Evolutionary conservation across 1,140 invertebrate genomes (phyloP).

Genomic region (Zaprionus tsacasi): DNA sequence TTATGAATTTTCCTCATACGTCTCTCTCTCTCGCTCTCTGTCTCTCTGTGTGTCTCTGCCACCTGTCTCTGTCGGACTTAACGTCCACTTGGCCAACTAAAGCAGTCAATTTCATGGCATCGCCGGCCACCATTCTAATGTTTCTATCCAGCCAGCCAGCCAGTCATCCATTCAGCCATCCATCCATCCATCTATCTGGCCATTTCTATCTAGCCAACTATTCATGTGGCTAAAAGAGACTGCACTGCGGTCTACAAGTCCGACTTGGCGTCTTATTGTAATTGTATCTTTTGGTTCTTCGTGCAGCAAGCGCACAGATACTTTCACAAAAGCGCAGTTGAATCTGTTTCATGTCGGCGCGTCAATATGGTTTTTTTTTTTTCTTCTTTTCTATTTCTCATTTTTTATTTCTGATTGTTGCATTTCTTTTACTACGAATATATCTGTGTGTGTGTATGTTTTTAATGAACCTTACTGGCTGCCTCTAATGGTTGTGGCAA

Average conservation of each 20-base stretch:
- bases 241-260: constrained; percentile 42
- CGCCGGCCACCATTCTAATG: constrained; percentile 63
- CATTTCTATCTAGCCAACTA: constrained; percentile 24
- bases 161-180: constrained; percentile 7
- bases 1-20: constrained; percentile 57
- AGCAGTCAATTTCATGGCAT: constrained; percentile 74
- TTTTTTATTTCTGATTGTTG: constrained; percentile 31
- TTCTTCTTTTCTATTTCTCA: constrained; percentile 16
- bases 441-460: background rate
- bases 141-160: constrained; percentile 41
- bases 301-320: constrained; percentile 45
- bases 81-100: constrained; percentile 65
- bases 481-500: constrained; percentile 21
- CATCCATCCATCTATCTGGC: constrained; percentile 15
- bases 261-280: constrained; percentile 42
- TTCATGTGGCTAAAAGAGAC: constrained; percentile 38
- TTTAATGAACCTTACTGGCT: constrained; percentile 18
- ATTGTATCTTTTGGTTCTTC: constrained; percentile 69
- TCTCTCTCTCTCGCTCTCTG: background rate
- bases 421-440: constrained; percentile 22
- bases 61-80: constrained; percentile 4
- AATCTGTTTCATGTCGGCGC: constrained; percentile 59
- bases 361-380: constrained; percentile 42
- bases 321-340: constrained; percentile 71
- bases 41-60: background rate